Percentiles rank a stretch among this genome's conserved stretches.
These are phyloP conservation scores for Ochotona princeps DNA, from an alignment of 2,113 vertebrate species.

Conservation along the genomic window DNA sequence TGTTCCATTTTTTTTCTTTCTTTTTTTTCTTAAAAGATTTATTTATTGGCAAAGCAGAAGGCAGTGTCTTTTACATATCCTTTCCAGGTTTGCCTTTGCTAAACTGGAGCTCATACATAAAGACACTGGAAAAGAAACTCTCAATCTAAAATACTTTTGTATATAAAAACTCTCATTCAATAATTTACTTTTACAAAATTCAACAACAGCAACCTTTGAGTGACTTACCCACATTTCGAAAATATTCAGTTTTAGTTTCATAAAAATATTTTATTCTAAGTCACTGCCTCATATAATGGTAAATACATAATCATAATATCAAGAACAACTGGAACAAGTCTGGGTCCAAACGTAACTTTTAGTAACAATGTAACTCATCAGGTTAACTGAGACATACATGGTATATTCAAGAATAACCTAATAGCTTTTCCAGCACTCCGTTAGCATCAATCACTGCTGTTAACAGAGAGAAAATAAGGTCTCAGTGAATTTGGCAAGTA, in stretches of 20 bases:
- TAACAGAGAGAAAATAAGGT: slow-evolving; percentile 11
- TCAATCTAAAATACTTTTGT: slow-evolving; percentile 28
- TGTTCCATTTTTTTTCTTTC: no score
- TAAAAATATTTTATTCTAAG: slow-evolving; percentile 15
- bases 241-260: slow-evolving; percentile 35
- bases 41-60: no score
- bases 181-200: slow-evolving; percentile 15
- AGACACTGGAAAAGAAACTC: slow-evolving; percentile 15
- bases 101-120: slow-evolving; percentile 3
- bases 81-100: neutral
- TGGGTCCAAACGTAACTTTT: slow-evolving; percentile 30
- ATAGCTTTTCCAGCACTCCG: neutral
- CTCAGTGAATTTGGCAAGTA: slow-evolving; percentile 5
- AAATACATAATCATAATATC: neutral
- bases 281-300: neutral
- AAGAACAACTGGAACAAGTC: slow-evolving; percentile 6
- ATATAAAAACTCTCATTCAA: neutral
- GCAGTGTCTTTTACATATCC: neutral
- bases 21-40: no score
- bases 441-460: neutral
- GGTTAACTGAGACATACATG: neutral
- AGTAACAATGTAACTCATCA: slow-evolving; percentile 12
- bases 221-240: neutral
- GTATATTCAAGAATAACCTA: neutral
- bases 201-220: neutral